A percentile compares a stretch with the other conserved stretches of the same genome.
Conservation (phyloP, 2,888 invertebrate species). For the Helobdella robusta region DNA sequence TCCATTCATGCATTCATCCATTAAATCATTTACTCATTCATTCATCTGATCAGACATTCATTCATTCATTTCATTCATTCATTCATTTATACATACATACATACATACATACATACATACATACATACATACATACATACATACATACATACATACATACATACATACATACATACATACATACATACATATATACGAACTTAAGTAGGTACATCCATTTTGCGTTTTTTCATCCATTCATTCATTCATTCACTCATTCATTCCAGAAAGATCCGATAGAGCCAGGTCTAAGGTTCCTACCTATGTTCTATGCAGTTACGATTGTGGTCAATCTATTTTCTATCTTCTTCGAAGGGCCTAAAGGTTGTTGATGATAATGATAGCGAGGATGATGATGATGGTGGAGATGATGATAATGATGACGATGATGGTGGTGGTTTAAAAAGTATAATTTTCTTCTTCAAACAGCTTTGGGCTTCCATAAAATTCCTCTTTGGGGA, state of each 20-base stretch:
- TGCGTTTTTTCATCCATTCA: too few relatives aligned
- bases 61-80: too few relatives aligned
- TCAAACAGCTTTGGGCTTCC: constrained; percentile 75
- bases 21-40: too few relatives aligned
- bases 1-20: too few relatives aligned
- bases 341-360: constrained; percentile 84
- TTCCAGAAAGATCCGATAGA: constrained; percentile 63
- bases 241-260: not conserved
- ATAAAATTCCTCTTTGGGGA: constrained; percentile 77
- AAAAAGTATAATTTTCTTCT: not conserved
- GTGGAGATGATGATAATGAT: constrained; percentile 26
- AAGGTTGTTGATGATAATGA: not conserved
- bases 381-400: constrained; percentile 26
- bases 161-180: too few relatives aligned
- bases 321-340: constrained; percentile 85
- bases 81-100: too few relatives aligned
- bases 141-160: too few relatives aligned
- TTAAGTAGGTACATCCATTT: too few relatives aligned
- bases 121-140: too few relatives aligned
- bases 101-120: too few relatives aligned
- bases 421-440: constrained; percentile 18
- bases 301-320: constrained; percentile 84
- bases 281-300: constrained; percentile 72
- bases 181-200: too few relatives aligned
- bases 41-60: too few relatives aligned